These are phyloP conservation scores for Nymphalis polychloros DNA, from an alignment of 2,888 invertebrate genomes.

Conservation along the genomic window DNA sequence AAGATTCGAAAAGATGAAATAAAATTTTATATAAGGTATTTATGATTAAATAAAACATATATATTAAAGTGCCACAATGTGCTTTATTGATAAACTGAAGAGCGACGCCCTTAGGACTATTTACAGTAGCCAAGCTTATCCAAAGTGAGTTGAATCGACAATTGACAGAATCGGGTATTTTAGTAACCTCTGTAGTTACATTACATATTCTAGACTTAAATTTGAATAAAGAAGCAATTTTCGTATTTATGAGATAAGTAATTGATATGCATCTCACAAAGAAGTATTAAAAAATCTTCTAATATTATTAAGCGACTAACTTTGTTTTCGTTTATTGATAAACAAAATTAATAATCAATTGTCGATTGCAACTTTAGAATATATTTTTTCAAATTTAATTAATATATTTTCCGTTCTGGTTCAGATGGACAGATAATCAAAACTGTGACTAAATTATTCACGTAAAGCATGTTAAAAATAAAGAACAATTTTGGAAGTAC, in stretches of 20 bases:
- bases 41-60: constrained; percentile 51
- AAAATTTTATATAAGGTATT: not conserved
- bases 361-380: not conserved
- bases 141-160: constrained; percentile 29
- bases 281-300: too few relatives aligned
- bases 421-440: too few relatives aligned
- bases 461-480: not conserved
- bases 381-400: not conserved
- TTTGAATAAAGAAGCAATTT: too few relatives aligned
- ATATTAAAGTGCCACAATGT: constrained; percentile 70
- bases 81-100: constrained; percentile 75
- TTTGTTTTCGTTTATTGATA: too few relatives aligned
- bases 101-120: constrained; percentile 60
- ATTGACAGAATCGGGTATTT: constrained; percentile 18
- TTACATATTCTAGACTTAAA: too few relatives aligned
- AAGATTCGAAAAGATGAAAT: too few relatives aligned
- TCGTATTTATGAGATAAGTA: too few relatives aligned
- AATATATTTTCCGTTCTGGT: too few relatives aligned
- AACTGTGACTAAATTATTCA: not conserved
- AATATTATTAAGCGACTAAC: too few relatives aligned
- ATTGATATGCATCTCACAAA: too few relatives aligned
- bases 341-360: not conserved
- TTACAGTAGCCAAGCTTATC: constrained; percentile 61
- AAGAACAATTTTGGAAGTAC: too few relatives aligned
- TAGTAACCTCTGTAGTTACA: not conserved